Evolutionary conservation across 2,797 vertebrate genomes (phyloP).

Genomic region (Odontamblyopus rebecca): DNA sequence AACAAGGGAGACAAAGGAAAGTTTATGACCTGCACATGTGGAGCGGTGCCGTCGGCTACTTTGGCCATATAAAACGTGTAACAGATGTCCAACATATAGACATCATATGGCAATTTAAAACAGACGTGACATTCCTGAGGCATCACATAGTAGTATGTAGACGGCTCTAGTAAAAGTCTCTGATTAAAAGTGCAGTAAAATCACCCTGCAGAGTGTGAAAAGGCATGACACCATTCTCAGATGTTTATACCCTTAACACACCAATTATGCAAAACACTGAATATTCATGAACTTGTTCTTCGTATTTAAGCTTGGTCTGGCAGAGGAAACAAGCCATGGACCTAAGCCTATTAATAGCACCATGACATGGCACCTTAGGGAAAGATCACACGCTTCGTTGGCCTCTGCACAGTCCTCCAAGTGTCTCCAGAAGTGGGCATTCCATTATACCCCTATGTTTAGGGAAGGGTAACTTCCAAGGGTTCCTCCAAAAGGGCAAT

Average conservation of each 20-base stretch:
- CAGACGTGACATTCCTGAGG: constrained; percentile 19
- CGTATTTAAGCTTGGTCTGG: background rate
- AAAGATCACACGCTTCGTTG: constrained; percentile 72
- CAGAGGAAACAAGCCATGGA: background rate
- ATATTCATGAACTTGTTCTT: background rate
- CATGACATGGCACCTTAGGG: constrained; percentile 64
- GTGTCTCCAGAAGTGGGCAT: constrained; percentile 60
- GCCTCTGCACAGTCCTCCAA: constrained; percentile 52
- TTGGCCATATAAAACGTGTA: constrained; percentile 36
- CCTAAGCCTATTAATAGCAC: constrained; percentile 76
- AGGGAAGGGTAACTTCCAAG: too few relatives aligned
- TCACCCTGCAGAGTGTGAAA: background rate
- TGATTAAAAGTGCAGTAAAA: background rate
- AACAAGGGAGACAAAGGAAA: constrained; percentile 32
- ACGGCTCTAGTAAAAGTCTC: background rate
- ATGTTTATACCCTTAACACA: background rate
- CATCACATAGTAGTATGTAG: background rate
- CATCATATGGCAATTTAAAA: constrained; percentile 15
- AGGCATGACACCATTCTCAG: constrained; percentile 2
- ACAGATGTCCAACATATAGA: constrained; percentile 43
- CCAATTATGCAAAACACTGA: background rate
- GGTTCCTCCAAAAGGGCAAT: too few relatives aligned
- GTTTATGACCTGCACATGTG: constrained; percentile 42
- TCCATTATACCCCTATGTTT: constrained; percentile 8
- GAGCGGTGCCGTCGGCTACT: constrained; percentile 35